A percentile compares a stretch with the other conserved stretches of the same genome.
Evolutionary conservation across 2,113 vertebrate species (phyloP).

Genomic region (Protobothrops mucrosquamatus): DNA sequence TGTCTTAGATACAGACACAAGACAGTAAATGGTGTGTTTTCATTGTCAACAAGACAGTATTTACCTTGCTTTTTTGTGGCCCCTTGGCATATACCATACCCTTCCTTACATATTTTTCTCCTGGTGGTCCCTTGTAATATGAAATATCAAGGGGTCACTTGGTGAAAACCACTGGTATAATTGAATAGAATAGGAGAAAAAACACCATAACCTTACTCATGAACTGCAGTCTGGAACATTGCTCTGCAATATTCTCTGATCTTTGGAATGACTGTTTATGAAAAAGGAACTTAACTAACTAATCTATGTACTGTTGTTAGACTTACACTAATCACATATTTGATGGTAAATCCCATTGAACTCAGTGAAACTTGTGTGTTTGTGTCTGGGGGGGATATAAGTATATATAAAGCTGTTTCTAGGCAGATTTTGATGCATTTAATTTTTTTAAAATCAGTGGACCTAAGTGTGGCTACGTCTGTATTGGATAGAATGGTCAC

Average conservation of each 20-base stretch:
- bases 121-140: not conserved
- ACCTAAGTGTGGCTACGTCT: not conserved
- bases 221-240: not conserved
- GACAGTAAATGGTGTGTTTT: not conserved
- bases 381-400: not conserved
- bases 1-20: not conserved
- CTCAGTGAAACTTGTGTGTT: not conserved
- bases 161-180: not conserved
- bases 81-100: not conserved
- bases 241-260: not conserved
- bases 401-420: not conserved
- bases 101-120: not conserved
- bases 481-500: not conserved
- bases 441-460: not conserved
- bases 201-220: not conserved
- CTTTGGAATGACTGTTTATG: not conserved
- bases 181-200: not conserved
- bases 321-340: not conserved
- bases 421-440: not conserved
- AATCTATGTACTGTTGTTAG: not conserved
- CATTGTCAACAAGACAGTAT: not conserved
- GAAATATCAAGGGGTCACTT: not conserved
- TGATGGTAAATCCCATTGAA: not conserved
- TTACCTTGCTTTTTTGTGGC: not conserved
- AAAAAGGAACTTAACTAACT: not conserved